Base-by-base conservation (phyloP, 2,888 invertebrate genomes). In the Chironomus tentans region DNA sequence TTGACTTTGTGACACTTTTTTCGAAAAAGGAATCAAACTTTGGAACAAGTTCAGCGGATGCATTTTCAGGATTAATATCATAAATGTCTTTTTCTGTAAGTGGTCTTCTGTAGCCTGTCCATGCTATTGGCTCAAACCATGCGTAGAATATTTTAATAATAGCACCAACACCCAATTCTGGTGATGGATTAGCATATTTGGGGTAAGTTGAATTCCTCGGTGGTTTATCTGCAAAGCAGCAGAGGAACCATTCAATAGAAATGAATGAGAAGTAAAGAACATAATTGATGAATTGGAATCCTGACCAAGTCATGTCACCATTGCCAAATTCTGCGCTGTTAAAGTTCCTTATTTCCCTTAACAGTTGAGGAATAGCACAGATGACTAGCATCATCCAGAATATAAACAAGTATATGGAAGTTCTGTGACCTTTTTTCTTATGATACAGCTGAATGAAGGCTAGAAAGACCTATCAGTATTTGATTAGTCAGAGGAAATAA, bases 351-450 rank as follows among this genome's bases (percentile, higher is more conserved):
- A 80, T 78, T 72, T 79, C 78, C 3, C 78, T 77, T 21, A 79
- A 70, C n/a, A 79, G 77, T 76, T 79, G 80, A 1, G 79, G 78
- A 4, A 79, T 77, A 68, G 85, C 85, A 77, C 83, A 83, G 2
- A 87, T 7, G 1, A 82, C 79, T 68, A 85, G 79, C 10, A 87
- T 78, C 2, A 88, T 80, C 87, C 88, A 88, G 80, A 87, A 88
- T 13, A 86, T 77, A 79, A 87, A 87, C 72, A 87, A 81, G 21
- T 85, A 81, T 4, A 87, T 88, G 2, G 88, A 87, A 13, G 86
- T 84, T 77, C 85, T 84, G 5, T 86, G 81, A 1, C 88, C 88
- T 78, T 84, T 82, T 68, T 80, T 81, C 77, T 86, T 83, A 77
- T 87, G 86, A 77, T 83, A 81, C 72, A 84, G 80, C 10, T 86